Base-by-base conservation (phyloP, 2,113 vertebrate species). In the Anser brachyrhynchus region DNA sequence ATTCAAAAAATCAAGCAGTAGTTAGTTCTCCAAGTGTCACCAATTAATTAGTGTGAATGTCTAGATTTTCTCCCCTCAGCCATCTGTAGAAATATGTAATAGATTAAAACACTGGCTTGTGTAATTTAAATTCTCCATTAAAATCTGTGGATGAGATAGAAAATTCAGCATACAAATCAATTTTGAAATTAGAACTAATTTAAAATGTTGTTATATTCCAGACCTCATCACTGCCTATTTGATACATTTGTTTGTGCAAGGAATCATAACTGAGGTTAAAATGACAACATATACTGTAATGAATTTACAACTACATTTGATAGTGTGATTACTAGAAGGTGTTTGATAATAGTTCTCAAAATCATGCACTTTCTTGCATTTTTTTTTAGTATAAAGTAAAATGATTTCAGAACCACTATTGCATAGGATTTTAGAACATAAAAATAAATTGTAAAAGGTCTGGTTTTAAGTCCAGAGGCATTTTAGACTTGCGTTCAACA, bases 1-100 rank as follows among this genome's bases (percentile, higher is more conserved):
- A 88, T 44, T 90, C 9, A 95, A 71, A 93, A 95, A 84, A 78
- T 86, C 57, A 65, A 11, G 3, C 3, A 3, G 29, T 29, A 74
- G 54, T 79, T 84, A 71, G 12, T 77, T 90, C 71, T 71, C 59
- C n/a, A 90, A 83, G 91, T 90, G 87, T 77, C 64, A 88, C 79
- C 52, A 86, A 83, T 71, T 95, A 85, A 59, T 46, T 87, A 35
- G 26, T 46, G 74, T 82, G 66, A 90, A 80, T 67, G 25, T 65
- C n/a, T 75, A 55, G 55, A 65, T 94, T 96, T 93, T 93, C 21
- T 72, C 22, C 72, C 37, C 75, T 76, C 69, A 93, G 26, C 90
- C 82, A 75, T 94, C 92, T 96, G 92, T 71, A 92, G 71, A 55
- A 43, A 49, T 13, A 65, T 66, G 11, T 23, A 92, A 88, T 43